A percentile compares a stretch with the other conserved stretches of the same genome.
Evolutionary conservation across 1,140 invertebrate species (phyloP).

Genomic region (Drosophila kepulauana): DNA sequence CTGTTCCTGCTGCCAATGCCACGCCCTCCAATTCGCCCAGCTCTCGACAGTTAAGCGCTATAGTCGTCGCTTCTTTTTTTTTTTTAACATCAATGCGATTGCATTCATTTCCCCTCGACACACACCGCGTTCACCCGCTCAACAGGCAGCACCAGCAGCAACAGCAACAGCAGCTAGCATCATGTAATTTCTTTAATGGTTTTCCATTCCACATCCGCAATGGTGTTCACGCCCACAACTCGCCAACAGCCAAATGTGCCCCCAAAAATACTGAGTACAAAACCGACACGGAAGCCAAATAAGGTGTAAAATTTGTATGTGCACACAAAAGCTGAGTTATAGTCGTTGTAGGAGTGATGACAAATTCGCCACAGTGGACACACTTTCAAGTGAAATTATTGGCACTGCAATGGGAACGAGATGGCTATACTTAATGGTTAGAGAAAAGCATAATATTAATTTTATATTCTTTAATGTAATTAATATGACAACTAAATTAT

Average conservation of each 20-base stretch:
- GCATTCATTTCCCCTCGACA: conserved; percentile 52
- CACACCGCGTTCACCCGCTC: conserved; percentile 10
- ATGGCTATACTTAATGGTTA: neutral
- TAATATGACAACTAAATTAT: too few relatives aligned
- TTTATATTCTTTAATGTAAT: too few relatives aligned
- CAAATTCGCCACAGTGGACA: conserved; percentile 12
- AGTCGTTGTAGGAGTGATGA: neutral
- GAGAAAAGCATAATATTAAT: neutral
- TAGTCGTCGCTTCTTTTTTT: conserved; percentile 58
- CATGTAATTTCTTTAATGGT: conserved; percentile 83
- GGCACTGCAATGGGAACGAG: neutral
- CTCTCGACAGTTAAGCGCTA: conserved; percentile 70
- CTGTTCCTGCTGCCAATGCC: conserved; percentile 3
- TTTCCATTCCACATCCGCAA: conserved; percentile 52
- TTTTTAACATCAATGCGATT: conserved; percentile 75
- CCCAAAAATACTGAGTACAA: conserved; percentile 57
- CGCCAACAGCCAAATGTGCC: conserved; percentile 36
- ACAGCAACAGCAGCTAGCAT: conserved; percentile 27
- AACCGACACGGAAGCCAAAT: conserved; percentile 63
- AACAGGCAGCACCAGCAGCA: conserved; percentile 3
- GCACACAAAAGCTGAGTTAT: neutral
- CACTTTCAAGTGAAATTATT: neutral
- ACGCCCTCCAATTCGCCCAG: conserved; percentile 35
- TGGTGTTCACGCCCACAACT: neutral
- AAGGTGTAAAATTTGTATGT: conserved; percentile 60